Evolutionary conservation across 2,888 invertebrate genomes (phyloP).

Genomic region (Habroteleia sp.): DNA sequence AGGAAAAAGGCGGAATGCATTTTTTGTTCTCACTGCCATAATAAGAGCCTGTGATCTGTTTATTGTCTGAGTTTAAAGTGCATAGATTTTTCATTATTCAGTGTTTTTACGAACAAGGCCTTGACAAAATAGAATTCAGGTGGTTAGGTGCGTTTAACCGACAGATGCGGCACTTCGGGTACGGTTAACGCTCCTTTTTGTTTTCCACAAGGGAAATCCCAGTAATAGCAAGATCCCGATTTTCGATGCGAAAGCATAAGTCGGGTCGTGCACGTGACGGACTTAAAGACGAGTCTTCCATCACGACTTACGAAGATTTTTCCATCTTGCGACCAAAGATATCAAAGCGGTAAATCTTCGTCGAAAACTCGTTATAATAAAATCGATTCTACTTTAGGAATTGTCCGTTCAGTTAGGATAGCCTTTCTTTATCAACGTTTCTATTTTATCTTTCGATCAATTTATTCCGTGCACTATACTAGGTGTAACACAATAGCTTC

Average conservation of each 20-base stretch:
- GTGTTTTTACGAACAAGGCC: constrained; percentile 22
- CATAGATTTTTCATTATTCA: constrained; percentile 38
- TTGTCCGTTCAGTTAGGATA: constrained; percentile 33
- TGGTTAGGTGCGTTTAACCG: constrained; percentile 37
- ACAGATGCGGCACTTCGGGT: constrained; percentile 45
- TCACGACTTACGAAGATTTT: constrained; percentile 40
- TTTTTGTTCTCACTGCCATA: neutral
- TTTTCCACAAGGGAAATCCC: constrained; percentile 64
- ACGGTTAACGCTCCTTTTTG: constrained; percentile 62
- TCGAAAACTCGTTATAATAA: constrained; percentile 63
- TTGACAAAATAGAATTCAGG: no score
- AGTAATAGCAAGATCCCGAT: constrained; percentile 62
- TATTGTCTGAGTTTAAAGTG: constrained; percentile 16
- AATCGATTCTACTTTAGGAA: constrained; percentile 52
- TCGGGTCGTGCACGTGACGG: constrained; percentile 63
- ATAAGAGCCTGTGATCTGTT: constrained; percentile 21
- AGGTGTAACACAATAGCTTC: constrained; percentile 21
- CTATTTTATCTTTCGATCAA: constrained; percentile 42
- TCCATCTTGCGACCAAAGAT: constrained; percentile 44
- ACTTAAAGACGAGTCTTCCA: constrained; percentile 61
- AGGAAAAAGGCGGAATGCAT: neutral
- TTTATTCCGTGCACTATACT: constrained; percentile 11
- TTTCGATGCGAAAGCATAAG: constrained; percentile 62
- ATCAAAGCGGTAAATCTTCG: constrained; percentile 62
- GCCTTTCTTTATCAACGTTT: constrained; percentile 45